Evolutionary conservation across 2,888 invertebrate genomes (phyloP).

Genomic region (Cheilosia impressa): DNA sequence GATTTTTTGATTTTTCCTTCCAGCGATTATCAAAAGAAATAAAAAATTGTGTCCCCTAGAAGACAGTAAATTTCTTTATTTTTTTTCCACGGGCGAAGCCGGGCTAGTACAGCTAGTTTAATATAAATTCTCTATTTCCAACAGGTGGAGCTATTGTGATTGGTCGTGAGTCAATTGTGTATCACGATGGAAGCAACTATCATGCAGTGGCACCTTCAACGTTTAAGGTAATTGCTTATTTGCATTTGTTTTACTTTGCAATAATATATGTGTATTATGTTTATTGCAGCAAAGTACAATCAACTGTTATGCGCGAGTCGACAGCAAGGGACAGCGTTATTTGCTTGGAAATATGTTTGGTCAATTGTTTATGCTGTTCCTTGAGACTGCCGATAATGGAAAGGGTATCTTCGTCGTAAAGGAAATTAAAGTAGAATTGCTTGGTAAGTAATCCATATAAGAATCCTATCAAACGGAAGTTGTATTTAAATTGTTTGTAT

Average conservation of each 20-base stretch:
- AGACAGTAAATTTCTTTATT: no score
- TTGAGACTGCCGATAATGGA: conserved; percentile 92
- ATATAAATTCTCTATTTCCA: background rate
- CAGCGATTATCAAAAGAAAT: no score
- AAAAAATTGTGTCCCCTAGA: no score
- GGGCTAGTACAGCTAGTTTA: no score
- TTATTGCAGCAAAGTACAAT: conserved; percentile 93
- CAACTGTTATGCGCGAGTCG: conserved; percentile 96
- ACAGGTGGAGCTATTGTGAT: conserved; percentile 96
- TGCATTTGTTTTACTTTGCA: background rate
- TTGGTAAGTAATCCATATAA: conserved; percentile 85
- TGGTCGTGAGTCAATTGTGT: conserved; percentile 98
- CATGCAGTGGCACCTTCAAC: conserved; percentile 97
- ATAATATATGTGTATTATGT: background rate
- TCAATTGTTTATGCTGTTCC: conserved; percentile 96
- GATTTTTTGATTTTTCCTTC: no score
- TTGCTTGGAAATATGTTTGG: conserved; percentile 97
- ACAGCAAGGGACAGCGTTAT: conserved; percentile 94
- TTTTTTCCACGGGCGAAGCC: no score
- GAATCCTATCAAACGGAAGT: background rate
- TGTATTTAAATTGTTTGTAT: background rate
- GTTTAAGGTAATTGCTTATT: conserved; percentile 89
- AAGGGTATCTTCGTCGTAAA: conserved; percentile 92
- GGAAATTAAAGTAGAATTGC: conserved; percentile 95
- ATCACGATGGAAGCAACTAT: conserved; percentile 96